Conservation (phyloP, 1,140 invertebrate genomes). For the Drosophila sproati region DNA sequence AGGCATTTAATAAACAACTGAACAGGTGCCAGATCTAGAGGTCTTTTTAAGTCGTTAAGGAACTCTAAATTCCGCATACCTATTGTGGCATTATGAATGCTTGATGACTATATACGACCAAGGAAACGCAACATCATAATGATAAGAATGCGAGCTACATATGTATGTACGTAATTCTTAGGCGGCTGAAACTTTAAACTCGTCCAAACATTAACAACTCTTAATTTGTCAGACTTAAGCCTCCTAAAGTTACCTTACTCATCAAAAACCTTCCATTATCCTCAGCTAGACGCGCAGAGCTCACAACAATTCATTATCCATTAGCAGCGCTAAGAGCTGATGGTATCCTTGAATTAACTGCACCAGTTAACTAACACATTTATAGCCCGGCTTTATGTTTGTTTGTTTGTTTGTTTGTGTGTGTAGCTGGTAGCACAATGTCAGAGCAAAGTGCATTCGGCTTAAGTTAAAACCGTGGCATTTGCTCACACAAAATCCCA, state of each 20-base stretch:
- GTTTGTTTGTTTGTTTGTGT: not conserved
- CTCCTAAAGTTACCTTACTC: not conserved
- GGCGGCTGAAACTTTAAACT: conserved; percentile 1
- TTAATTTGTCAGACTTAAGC: not conserved
- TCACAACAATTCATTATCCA: conserved; percentile 54
- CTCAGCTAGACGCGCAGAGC: conserved; percentile 25
- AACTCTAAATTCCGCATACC: not conserved
- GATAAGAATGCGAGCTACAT: conserved; percentile 5
- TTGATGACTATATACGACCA: conserved; percentile 10
- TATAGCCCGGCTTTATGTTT: not conserved
- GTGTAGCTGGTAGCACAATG: not conserved
- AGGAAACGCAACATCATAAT: not conserved
- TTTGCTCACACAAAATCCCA: not conserved
- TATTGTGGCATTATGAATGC: conserved; percentile 4
- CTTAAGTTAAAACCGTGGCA: not conserved
- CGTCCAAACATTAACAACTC: conserved; percentile 17
- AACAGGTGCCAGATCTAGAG: not conserved
- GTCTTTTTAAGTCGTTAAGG: not conserved
- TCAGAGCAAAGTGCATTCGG: not conserved
- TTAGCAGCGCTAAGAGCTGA: conserved; percentile 17
- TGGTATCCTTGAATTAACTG: not conserved
- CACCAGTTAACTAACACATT: not conserved
- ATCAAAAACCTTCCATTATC: conserved; percentile 31
- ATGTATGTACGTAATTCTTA: not conserved
- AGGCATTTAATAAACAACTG: not conserved